phyloP scores from a whole-genome alignment of 2,113 vertebrate species.

The Oxyura jamaicensis region DNA sequence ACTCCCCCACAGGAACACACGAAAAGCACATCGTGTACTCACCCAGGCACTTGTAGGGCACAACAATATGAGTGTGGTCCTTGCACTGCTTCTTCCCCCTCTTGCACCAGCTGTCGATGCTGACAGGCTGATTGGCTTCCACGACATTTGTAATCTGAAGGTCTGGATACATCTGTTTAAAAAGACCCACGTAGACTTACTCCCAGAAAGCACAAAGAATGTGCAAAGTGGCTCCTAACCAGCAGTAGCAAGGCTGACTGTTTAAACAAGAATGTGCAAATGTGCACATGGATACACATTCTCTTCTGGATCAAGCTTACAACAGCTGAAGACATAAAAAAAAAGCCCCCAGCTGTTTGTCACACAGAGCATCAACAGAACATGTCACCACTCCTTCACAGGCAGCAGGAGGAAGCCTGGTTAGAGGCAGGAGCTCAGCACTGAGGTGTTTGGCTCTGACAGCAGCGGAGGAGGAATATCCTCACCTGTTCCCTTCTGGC shows the following conservation, averaged over 20 bases:
- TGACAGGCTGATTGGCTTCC: constrained; percentile 91
- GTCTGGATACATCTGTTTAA: constrained; percentile 91
- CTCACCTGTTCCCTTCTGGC: not conserved
- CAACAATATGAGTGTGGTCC: constrained; percentile 87
- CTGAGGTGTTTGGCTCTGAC: not conserved
- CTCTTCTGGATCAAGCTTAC: not conserved
- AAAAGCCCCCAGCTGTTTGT: not conserved
- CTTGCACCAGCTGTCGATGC: constrained; percentile 94
- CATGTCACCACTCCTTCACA: not conserved
- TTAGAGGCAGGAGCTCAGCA: not conserved
- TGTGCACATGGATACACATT: not conserved
- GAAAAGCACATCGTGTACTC: constrained; percentile 34
- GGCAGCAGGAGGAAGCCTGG: not conserved
- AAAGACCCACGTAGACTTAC: not conserved
- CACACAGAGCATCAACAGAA: not conserved
- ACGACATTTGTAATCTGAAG: constrained; percentile 96
- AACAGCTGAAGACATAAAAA: not conserved
- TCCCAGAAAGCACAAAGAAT: not conserved
- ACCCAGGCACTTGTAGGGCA: constrained; percentile 97
- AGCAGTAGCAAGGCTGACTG: accelerated
- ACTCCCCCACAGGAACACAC: not conserved
- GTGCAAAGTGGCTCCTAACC: not conserved
- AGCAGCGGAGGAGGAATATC: not conserved
- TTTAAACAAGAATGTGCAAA: not conserved
- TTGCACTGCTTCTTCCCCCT: constrained; percentile 92